Conservation (phyloP, 2,113 vertebrate species). For the Talpa occidentalis region DNA sequence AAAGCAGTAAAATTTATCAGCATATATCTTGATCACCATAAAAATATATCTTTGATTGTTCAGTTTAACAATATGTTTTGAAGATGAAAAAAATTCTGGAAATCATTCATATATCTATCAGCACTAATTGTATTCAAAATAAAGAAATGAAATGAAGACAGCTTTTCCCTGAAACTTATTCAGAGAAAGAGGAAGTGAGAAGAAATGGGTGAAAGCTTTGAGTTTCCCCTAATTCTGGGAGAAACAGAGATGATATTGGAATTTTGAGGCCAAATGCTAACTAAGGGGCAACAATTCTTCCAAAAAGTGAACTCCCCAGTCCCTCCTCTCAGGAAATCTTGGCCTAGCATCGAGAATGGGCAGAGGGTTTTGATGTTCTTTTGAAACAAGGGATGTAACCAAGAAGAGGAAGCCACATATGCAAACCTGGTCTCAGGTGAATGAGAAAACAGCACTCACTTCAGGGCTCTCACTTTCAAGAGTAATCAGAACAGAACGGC, state of each 20-base stretch:
- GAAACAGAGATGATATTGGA: background rate
- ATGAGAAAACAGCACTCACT: background rate
- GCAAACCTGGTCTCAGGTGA: background rate
- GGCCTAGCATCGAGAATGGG: constrained; percentile 8
- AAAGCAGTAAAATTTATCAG: background rate
- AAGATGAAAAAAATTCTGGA: constrained; percentile 15
- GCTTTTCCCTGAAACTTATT: constrained; percentile 37
- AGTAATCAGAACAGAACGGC: background rate
- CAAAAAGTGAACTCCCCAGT: background rate
- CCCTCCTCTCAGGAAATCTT: constrained; percentile 53
- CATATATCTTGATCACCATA: background rate
- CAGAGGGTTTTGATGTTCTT: background rate
- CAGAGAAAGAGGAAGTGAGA: constrained; percentile 60
- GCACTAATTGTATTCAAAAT: background rate
- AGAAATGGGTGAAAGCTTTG: background rate
- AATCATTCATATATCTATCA: background rate
- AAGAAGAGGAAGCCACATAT: background rate
- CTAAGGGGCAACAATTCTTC: background rate
- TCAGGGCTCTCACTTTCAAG: background rate
- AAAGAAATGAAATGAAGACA: background rate
- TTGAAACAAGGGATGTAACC: background rate
- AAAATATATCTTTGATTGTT: background rate
- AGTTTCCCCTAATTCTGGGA: constrained; percentile 38
- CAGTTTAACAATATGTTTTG: background rate
- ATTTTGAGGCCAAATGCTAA: background rate